Base-by-base conservation (phyloP, 2,888 invertebrate genomes). In the Hylaea fasciaria region DNA sequence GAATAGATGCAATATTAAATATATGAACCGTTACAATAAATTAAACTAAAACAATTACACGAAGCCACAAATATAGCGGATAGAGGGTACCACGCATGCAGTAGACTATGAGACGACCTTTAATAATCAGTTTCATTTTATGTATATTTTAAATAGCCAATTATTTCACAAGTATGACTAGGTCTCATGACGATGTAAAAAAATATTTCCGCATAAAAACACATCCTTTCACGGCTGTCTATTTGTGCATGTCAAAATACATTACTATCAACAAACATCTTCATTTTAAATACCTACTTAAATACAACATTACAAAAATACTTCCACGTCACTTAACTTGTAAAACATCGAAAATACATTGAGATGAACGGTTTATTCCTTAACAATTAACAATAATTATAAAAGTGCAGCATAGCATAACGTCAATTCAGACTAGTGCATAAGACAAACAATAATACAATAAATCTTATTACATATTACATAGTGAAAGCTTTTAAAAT, bases 341-440 rank as follows among this genome's bases (percentile, higher is more conserved):
- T 88, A 87, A 86, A 88, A 86, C 86, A 87, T 89, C 87, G 81
- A 89, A 89, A 87, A 88, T 85, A 87, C 86, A 82, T 75, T 69
- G 68, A 75, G 68, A 76, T 69, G 74, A 71, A 75, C 72, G 65
- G 70, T 73, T 69, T 61, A 78, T 72, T 70, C 62, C 62, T 57
- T 62, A 59, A 32, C 11, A 47, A n/a, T n/a, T 49, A 64, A 54
- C 46, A 74, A 64, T 71, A 68, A 73, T 70, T 82, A 82, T 77
- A 82, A 86, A 84, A 75, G 72, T 77, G 75, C 73, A 69, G 29
- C 29, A 61, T 65, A 68, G 62, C 64, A 57, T 70, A 66, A 71
- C 52, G 37, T 62, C 63, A 50, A 49, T 60, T 39, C 11, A 62
- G 57, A 66, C 62, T 48, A 48, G 67, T 70, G 70, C 65, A 46